phyloP scores from a whole-genome alignment of 2,888 invertebrate genomes.

The Hypomecis punctinalis region DNA sequence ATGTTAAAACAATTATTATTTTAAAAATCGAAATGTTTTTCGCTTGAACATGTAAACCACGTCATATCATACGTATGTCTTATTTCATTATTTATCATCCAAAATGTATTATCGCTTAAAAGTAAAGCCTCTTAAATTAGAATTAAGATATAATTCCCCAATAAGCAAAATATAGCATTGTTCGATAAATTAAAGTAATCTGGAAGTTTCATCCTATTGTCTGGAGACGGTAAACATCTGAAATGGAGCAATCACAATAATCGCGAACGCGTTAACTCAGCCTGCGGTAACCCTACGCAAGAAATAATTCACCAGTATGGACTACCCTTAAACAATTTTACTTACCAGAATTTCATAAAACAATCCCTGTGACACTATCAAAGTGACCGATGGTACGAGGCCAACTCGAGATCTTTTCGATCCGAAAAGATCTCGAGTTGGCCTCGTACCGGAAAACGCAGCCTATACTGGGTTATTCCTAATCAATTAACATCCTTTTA shows the following conservation, averaged over 20 bases:
- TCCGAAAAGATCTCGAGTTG: too few relatives aligned
- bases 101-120: constrained; percentile 7
- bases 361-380: too few relatives aligned
- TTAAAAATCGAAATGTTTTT: not conserved
- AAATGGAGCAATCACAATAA: constrained; percentile 31
- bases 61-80: not conserved
- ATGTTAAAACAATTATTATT: too few relatives aligned
- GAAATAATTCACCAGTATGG: constrained; percentile 14
- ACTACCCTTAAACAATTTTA: not conserved
- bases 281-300: constrained; percentile 35
- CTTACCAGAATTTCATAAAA: too few relatives aligned
- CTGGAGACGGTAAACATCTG: constrained; percentile 29
- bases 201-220: constrained; percentile 28
- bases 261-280: constrained; percentile 35
- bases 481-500: too few relatives aligned
- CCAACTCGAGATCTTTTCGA: too few relatives aligned
- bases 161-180: constrained; percentile 15
- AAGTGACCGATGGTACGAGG: too few relatives aligned
- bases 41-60: not conserved
- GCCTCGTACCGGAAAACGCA: too few relatives aligned
- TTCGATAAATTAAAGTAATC: constrained; percentile 30
- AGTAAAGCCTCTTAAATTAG: not conserved
- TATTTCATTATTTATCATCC: not conserved
- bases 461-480: too few relatives aligned
- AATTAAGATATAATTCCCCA: constrained; percentile 8